Evolutionary conservation across 2,113 vertebrate species (phyloP).

Genomic region (Rhagologus leucostigma): DNA sequence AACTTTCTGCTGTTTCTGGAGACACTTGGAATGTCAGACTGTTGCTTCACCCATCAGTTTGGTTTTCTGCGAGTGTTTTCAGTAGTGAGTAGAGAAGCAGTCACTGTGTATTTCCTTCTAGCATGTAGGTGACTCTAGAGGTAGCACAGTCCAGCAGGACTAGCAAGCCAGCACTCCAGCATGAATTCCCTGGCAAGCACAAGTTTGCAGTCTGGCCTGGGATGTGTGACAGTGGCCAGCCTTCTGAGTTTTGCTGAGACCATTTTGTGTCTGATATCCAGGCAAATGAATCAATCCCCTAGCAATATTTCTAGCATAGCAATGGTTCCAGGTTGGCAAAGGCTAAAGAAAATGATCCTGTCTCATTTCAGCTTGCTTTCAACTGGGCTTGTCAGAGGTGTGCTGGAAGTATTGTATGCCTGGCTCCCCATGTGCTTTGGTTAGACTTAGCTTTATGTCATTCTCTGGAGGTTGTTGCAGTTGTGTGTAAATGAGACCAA

Average conservation of each 20-base stretch:
- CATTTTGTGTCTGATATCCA: background rate
- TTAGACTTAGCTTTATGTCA: background rate
- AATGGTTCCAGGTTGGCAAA: background rate
- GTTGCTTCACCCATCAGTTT: background rate
- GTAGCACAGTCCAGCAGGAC: background rate
- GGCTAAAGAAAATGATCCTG: background rate
- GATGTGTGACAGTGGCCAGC: background rate
- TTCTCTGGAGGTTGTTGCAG: background rate
- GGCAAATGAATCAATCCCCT: background rate
- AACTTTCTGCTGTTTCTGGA: background rate
- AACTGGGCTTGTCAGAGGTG: background rate
- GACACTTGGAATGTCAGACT: background rate
- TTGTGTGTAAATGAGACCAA: background rate
- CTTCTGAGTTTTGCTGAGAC: background rate
- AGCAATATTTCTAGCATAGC: background rate
- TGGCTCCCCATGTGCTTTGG: rapidly evolving
- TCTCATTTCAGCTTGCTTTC: background rate
- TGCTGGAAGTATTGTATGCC: background rate
- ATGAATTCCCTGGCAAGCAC: background rate
- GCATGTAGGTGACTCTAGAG: background rate
- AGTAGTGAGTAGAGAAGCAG: background rate
- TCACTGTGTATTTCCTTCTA: background rate
- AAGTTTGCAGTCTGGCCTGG: background rate
- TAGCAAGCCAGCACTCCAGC: background rate
- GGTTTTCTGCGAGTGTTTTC: background rate